phyloP scores from a whole-genome alignment of 2,113 vertebrate species.

The Myotis davidii region DNA sequence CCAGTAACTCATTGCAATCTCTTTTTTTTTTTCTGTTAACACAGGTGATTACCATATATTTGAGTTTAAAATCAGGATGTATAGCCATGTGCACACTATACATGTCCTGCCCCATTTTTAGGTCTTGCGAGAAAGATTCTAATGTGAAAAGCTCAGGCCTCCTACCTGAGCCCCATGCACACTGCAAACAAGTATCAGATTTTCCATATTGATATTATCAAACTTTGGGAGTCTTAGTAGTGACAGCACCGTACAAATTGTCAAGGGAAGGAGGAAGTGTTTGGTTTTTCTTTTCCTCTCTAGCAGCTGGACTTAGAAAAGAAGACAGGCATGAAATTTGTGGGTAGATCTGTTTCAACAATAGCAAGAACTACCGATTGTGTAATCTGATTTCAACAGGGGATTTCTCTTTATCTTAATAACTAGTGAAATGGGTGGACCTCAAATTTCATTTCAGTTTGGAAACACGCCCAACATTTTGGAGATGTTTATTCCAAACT shows the following conservation, averaged over 20 bases:
- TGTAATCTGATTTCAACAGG: conserved; percentile 63
- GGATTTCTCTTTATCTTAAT: conserved; percentile 72
- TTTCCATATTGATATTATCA: neutral
- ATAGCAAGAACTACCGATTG: conserved; percentile 51
- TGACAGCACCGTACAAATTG: neutral
- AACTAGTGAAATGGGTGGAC: conserved; percentile 67
- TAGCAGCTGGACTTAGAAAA: conserved; percentile 49
- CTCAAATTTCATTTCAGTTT: conserved; percentile 71
- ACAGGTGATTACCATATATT: neutral
- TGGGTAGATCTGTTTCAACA: conserved; percentile 56
- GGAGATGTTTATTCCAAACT: conserved; percentile 70
- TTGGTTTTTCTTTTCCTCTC: neutral
- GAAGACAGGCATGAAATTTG: conserved; percentile 60
- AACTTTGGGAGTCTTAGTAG: neutral
- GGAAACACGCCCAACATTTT: conserved; percentile 56
- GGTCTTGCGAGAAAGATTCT: neutral
- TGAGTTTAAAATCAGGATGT: neutral
- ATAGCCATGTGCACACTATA: accelerated
- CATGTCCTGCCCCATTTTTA: accelerated
- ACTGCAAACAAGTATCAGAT: neutral
- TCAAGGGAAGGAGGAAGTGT: neutral
- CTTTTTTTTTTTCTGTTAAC: neutral
- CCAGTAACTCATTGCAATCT: accelerated
- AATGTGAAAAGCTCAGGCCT: neutral
- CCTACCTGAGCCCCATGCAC: neutral